Conservation (phyloP, 2,113 vertebrate species). For the Aix galericulata region DNA sequence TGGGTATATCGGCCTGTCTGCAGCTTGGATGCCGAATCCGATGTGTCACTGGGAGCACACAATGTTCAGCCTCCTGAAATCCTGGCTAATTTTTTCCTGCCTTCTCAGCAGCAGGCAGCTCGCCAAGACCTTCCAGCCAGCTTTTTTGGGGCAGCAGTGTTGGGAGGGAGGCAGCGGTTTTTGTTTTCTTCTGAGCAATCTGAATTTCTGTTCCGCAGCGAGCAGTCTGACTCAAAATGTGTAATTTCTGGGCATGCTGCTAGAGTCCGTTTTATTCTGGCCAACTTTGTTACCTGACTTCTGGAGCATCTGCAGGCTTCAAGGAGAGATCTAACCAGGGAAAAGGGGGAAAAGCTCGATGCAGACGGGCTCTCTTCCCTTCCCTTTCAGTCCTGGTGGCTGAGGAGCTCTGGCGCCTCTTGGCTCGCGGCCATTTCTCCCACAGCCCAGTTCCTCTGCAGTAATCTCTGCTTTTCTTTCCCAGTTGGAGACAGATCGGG, state of each 20-base stretch:
- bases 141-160: neutral
- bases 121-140: neutral
- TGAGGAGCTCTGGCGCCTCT: neutral
- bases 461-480: neutral
- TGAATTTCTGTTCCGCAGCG: rapidly evolving
- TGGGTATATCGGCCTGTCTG: constrained; percentile 37
- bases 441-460: neutral
- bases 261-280: neutral
- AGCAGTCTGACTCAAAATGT: neutral
- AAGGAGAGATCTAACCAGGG: neutral
- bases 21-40: constrained; percentile 6
- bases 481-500: neutral
- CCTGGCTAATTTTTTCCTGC: constrained; percentile 1
- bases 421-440: neutral
- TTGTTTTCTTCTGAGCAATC: neutral
- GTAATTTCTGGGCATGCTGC: neutral
- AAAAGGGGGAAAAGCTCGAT: neutral
- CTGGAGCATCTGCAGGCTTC: neutral
- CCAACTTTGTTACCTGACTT: neutral
- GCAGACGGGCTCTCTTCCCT: neutral
- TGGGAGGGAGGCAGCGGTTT: neutral
- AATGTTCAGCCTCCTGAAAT: neutral
- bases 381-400: neutral
- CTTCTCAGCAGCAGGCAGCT: constrained; percentile 7
- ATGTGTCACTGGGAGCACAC: neutral